Base-by-base conservation (phyloP, 1,140 invertebrate genomes). In the Tribolium castaneum region DNA sequence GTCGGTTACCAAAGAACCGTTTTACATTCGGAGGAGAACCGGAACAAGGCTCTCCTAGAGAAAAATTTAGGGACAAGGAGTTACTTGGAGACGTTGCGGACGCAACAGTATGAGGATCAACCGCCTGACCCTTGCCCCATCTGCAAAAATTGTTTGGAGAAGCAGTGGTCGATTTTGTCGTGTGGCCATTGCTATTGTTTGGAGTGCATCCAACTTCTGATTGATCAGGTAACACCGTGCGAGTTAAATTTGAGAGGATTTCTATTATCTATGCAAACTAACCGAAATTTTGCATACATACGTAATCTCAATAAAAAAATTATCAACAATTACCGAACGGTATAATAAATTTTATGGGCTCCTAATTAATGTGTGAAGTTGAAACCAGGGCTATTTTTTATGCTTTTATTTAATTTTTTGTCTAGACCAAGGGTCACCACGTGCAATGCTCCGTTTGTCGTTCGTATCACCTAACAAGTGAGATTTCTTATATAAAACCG, bases 141-240 rank as follows among this genome's bases (percentile, higher is more conserved):
- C 70, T 95, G 94, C 84, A 89, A 90, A 76, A 82, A 84, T 76
- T 80, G 87, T 19, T 83, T 93, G 0, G 89, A 90, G 51, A 82
- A 88, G 13, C 84, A 92, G 86, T 94, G 93, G 92, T 90, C 87
- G 80, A 92, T 94, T 12, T 85, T 94, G 34, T 85, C 87, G 14
- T 94, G 93, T 86, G 92, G 92, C 4, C 93, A 94, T 83, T 91
- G 89, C 78, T 92, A 89, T 82, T 94, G 93, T 82, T 82, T 91
- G 22, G 88, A 90, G 49, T 94, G 93, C 84, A 89, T 92, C 22
- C 81, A 91, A 70, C 76, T 76, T 6, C 72, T 87, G 56, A 16
- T 86, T 6, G 81, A 81, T 30, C 80, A 83, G 56, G 84, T 85
- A 79, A 39, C n/a, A n/a, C n/a, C n/a, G n/a, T n/a, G 19, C 0